Conservation (phyloP, 2,797 vertebrate species). For the Momotus momota region DNA sequence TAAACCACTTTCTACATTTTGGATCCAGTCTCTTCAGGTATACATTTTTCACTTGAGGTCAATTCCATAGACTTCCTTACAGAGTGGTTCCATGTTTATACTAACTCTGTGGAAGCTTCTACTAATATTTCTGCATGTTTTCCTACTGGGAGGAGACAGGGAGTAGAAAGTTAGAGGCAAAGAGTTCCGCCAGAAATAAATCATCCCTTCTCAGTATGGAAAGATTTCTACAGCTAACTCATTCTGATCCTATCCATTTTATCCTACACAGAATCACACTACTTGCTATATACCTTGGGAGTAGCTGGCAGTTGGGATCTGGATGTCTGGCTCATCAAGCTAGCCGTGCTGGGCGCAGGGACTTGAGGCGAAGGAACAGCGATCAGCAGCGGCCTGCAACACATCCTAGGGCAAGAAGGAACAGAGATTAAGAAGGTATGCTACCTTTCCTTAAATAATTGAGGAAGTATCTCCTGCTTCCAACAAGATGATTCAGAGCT, state of each 20-base stretch:
- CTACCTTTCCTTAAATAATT: background rate
- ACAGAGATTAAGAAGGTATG: background rate
- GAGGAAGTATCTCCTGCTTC: background rate
- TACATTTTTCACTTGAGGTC: background rate
- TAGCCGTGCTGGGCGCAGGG: background rate
- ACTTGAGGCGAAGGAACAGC: background rate
- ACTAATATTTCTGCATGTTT: background rate
- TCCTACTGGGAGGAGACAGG: background rate
- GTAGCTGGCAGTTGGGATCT: background rate
- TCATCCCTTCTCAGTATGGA: background rate
- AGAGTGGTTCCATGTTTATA: background rate
- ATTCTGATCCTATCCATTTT: background rate
- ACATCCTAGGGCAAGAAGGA: background rate
- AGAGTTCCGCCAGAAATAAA: background rate
- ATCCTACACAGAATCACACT: background rate
- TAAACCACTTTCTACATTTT: background rate
- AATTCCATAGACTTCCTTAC: background rate
- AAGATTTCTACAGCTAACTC: background rate
- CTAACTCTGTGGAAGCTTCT: background rate
- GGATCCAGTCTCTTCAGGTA: background rate
- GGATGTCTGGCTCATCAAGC: background rate
- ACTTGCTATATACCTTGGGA: background rate
- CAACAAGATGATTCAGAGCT: background rate
- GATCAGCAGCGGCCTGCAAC: background rate
- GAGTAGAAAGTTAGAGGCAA: background rate